phyloP scores from a whole-genome alignment of 2,113 vertebrate species.

The Pelmatolapia mariae region DNA sequence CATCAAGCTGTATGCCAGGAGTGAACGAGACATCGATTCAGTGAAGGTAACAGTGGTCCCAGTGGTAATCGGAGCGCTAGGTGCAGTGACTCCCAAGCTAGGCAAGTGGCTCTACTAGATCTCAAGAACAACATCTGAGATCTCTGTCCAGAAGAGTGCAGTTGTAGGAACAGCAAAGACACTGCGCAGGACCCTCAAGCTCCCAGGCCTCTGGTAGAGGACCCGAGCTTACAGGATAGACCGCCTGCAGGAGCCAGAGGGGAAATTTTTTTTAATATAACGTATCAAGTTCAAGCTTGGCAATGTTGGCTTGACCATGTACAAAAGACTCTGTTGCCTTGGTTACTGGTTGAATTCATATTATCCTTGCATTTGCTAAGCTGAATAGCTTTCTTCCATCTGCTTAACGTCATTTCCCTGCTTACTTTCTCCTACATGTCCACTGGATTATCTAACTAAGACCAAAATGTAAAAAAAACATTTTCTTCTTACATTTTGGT shows the following conservation, averaged over 20 bases:
- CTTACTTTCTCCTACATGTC: background rate
- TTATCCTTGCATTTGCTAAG: background rate
- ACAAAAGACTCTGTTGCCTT: background rate
- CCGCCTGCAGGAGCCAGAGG: background rate
- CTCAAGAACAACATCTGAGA: rapidly evolving
- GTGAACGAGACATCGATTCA: background rate
- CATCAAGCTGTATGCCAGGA: background rate
- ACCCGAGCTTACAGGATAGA: background rate
- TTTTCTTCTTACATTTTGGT: background rate
- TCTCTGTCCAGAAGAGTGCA: background rate
- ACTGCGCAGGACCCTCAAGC: background rate
- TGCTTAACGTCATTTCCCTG: background rate
- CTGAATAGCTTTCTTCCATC: background rate
- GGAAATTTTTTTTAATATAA: background rate
- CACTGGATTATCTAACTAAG: background rate
- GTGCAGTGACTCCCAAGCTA: background rate
- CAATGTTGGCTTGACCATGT: background rate
- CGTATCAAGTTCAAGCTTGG: background rate
- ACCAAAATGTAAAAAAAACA: rapidly evolving
- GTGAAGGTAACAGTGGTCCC: background rate
- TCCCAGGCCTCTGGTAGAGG: background rate
- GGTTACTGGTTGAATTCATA: background rate
- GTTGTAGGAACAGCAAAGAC: background rate
- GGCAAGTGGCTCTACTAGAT: background rate
- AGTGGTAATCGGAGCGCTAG: background rate